A percentile compares a stretch with the other conserved stretches of the same genome.
Conservation (phyloP, 2,797 vertebrate species). For the Trichosurus vulpecula region DNA sequence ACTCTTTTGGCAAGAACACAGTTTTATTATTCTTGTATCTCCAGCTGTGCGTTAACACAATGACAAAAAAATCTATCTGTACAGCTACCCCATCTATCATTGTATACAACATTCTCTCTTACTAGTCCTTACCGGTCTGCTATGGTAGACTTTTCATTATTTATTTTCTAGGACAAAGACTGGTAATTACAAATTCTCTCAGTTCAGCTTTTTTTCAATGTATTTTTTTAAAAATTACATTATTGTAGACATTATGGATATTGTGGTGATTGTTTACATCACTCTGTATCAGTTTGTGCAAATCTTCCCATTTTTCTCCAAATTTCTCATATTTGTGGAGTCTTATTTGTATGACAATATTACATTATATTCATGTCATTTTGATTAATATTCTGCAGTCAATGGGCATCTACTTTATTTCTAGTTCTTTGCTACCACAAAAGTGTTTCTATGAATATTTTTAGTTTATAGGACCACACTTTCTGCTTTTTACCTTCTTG, state of each 20-base stretch:
- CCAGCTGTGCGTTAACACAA: background rate
- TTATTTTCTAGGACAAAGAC: background rate
- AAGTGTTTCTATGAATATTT: background rate
- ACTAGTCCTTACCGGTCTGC: background rate
- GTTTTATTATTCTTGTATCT: background rate
- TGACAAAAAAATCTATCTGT: background rate
- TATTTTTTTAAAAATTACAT: background rate
- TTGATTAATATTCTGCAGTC: background rate
- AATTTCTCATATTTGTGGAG: background rate
- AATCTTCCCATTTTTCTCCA: background rate
- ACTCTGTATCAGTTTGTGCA: background rate
- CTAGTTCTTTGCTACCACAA: background rate
- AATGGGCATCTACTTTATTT: background rate
- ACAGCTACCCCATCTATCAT: background rate
- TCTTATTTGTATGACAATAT: background rate
- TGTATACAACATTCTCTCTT: background rate
- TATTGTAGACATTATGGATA: background rate
- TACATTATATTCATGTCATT: background rate
- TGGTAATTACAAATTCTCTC: background rate
- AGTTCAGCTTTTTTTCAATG: background rate
- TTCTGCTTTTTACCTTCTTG: background rate
- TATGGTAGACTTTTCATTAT: background rate
- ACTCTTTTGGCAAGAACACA: background rate
- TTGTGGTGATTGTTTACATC: background rate
- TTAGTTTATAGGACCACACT: background rate